phyloP scores from a whole-genome alignment of 2,888 invertebrate species.

The Orchesella flavescens region DNA sequence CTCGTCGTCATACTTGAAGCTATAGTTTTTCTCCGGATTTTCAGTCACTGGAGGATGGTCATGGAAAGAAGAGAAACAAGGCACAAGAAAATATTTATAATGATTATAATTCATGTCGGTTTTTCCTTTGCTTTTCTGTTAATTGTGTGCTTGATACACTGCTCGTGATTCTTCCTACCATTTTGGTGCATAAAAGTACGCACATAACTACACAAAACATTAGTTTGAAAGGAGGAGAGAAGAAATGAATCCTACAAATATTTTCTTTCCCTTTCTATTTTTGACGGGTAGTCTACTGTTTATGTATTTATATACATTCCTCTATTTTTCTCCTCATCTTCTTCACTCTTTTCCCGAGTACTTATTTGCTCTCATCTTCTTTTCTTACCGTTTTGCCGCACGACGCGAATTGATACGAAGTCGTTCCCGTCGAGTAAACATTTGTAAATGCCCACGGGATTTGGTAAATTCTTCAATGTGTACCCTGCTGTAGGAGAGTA shows the following conservation, averaged over 20 bases:
- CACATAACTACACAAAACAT: too few relatives aligned
- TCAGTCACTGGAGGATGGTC: neutral
- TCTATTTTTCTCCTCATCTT: neutral
- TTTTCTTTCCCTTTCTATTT: neutral
- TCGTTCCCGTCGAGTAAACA: slow-evolving; percentile 58
- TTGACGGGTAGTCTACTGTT: neutral
- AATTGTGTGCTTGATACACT: neutral
- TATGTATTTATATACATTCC: neutral
- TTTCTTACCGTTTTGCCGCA: slow-evolving; percentile 40
- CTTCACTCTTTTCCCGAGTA: neutral
- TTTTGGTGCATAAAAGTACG: neutral
- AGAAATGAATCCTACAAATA: neutral
- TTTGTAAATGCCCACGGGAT: slow-evolving; percentile 62
- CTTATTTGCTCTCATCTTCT: neutral
- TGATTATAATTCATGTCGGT: neutral
- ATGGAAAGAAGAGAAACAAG: neutral
- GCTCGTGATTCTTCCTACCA: neutral
- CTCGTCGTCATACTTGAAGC: slow-evolving; percentile 62
- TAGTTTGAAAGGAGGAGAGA: neutral
- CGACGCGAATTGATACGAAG: slow-evolving; percentile 45
- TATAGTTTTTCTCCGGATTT: slow-evolving; percentile 38
- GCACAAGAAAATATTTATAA: neutral
- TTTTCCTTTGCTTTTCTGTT: neutral
- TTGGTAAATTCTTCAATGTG: slow-evolving; percentile 56
- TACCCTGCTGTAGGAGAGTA: slow-evolving; percentile 60